Base-by-base conservation (phyloP, 1,140 invertebrate species). In the Nilaparvata lugens region DNA sequence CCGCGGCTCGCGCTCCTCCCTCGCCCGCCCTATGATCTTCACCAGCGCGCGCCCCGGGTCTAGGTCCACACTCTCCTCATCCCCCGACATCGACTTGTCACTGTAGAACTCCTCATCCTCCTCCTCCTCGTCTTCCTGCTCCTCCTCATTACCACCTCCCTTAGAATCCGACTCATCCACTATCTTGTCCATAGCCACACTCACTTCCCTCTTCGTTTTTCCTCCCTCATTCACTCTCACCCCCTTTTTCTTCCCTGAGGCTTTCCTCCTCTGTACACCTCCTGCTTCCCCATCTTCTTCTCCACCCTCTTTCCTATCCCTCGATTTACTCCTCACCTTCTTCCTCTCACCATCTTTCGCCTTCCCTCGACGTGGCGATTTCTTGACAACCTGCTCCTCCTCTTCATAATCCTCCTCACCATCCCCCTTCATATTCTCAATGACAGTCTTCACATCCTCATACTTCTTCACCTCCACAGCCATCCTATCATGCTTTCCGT, bases 41-140 rank as follows among this genome's bases (percentile, higher is more conserved):
- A 69, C 72, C 1, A 76, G 59, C 1, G 51, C 24, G 16, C 45
- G 16, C 2, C 45, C 45, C 18, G 45, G 16, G 9, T 48, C 45
- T 14, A 48, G 5, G 21, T 48, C 45, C 21, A 48, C 21, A 23
- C 45, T 48, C 16, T 23, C 45, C 16, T 48, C 45, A 11, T 48
- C 45, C 2, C 45, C 45, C 4, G 45, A 48, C 21, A 48, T 6
- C 21, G 21, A 4, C 16, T 18, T 48, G 4, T 35, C 43, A 28
- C 38, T 52, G 52, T 60, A 43, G 9, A 35, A 35, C 31, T 35
- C 31, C 31, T 35, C 31, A 40, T 56, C 56, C 23, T 72, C 70
- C 18, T 56, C 58, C 52, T 63, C 65, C 24, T 70, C 67, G 35
- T 72, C 72, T 38, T 72, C 71, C 19, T 74, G 71, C 52, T 72